Percentiles rank a stretch among this genome's conserved stretches.
Evolutionary conservation across 2,797 vertebrate species (phyloP).

Genomic region (Scolopax rusticola): DNA sequence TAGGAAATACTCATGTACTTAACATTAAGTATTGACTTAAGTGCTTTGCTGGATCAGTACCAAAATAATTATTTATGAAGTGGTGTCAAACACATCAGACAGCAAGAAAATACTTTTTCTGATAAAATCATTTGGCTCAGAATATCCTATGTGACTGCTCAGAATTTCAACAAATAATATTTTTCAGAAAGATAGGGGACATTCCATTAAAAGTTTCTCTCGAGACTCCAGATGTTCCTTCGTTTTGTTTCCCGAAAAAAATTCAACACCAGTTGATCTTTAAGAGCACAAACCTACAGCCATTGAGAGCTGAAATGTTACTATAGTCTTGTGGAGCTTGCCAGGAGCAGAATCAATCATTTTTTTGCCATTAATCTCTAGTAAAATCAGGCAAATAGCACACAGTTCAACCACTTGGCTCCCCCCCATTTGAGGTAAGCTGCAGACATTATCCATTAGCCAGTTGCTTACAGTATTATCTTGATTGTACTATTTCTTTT

Average conservation of each 20-base stretch:
- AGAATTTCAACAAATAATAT: neutral
- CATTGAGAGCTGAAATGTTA: neutral
- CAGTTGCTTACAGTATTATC: neutral
- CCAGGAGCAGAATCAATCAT: neutral
- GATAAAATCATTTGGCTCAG: conserved; percentile 31
- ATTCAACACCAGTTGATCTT: neutral
- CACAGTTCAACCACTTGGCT: neutral
- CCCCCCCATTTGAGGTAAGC: neutral
- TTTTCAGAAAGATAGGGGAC: neutral
- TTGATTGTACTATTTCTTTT: neutral
- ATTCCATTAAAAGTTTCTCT: neutral
- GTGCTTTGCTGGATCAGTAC: conserved; percentile 52
- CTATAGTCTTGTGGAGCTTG: neutral
- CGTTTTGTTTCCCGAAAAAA: neutral
- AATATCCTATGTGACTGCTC: neutral
- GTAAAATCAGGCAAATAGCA: neutral
- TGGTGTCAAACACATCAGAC: neutral
- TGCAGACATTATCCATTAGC: neutral
- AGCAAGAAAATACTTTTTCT: neutral
- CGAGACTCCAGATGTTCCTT: neutral
- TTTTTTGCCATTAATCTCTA: neutral
- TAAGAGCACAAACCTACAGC: neutral
- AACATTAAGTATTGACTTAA: conserved; percentile 41
- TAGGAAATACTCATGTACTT: conserved; percentile 14
- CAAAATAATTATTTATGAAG: neutral